Evolutionary conservation across 2,113 vertebrate species (phyloP), one percentile per base, ranked within the genome.

Genomic region (Tragelaphus imberbis): DNA sequence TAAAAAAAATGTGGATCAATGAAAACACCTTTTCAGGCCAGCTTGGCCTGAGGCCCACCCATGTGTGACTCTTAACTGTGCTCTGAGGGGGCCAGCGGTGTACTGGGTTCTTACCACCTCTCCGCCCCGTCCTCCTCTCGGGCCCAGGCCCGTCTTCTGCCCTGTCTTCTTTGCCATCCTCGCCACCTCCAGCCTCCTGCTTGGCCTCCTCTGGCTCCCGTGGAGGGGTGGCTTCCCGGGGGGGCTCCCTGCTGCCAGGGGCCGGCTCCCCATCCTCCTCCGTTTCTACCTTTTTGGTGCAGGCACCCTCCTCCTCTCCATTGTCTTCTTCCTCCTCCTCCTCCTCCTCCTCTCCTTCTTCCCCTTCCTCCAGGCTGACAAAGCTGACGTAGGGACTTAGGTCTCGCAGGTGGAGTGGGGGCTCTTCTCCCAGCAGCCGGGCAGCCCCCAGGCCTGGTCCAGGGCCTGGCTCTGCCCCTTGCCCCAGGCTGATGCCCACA

Each of bases 381-480:
- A 99, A 97, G 87, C 97, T 98, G 94, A 99, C 92, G 3, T 98
- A 98, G 63, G 98, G 97, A 13, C 95, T 95, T 49, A 98, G 97
- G 90, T 99, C 98, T 40, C 5, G 65, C 21, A 98, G 95, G 11
- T 90, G 97, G 63, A 98, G 98, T 0, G 92, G 97, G 44, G 97
- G 97, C 49, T 98, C 98, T 23, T 99, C 98, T 68, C 97, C 97
- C 80, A 98, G 97, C 91, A 98, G 97, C 40, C 86, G 65, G 40
- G 96, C 92, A 11, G 89, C 92, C 5, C 97, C 97, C 49, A 97
- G 65, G 95, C 96, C 97, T 59, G 96, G 63, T 79, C 96, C 97
- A 88, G 93, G 89, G 7, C 94, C 96, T 87, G 84, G 84, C 87
- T 98, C 97, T 85, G 87, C 90, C 81, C 97, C 96, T 88, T 95